Base-by-base conservation (phyloP, 1,140 invertebrate genomes). In the Drosophila saltans region DNA sequence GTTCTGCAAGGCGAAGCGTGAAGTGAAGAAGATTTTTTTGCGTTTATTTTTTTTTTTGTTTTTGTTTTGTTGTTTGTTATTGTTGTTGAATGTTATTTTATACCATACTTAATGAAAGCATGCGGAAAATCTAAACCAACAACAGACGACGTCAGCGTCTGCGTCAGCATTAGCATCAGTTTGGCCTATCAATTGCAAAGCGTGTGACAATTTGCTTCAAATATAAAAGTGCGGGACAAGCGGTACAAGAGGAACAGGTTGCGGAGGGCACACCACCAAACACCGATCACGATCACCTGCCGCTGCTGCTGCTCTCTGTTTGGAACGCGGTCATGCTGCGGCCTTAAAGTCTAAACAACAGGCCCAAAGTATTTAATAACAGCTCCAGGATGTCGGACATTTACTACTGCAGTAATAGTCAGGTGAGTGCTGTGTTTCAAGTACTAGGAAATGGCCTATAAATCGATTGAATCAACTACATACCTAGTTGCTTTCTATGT, bases 1-100 rank as follows among this genome's bases (percentile, higher is more conserved):
- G 84, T 88, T 88, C 84, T 88, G 84, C 84, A 89, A 88, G 84
- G 84, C 84, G 81, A 40, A 88, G 84, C 84, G 84, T 88, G 84
- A 88, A 88, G 84, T 84, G 77, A 77, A 86, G 67, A 55, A 64
- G 68, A 61, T 60, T 75, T 72, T 36, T 36, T 43, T 48, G 56
- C 66, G 52, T 74, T 78, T 65, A 75, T 75, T 62, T 66, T 52
- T 8, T 56, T 67, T 67, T 40, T 67, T 45, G 57, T 67, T 75
- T 56, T 16, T 77, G 40, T 77, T 69, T 70, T 69, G 48, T 63
- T 63, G 66, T 69, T 75, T 72, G 62, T 71, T 79, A 33, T 81
- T 76, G 26, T 72, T 81, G 66, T 69, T 43, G 57, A 10, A 5
- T 57, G 60, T 48, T 48, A 71, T 30, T 68, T 72, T 59, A 57